A percentile compares a stretch with the other conserved stretches of the same genome.
Conservation (phyloP, 2,888 invertebrate species). For the Deilephila porcellus region DNA sequence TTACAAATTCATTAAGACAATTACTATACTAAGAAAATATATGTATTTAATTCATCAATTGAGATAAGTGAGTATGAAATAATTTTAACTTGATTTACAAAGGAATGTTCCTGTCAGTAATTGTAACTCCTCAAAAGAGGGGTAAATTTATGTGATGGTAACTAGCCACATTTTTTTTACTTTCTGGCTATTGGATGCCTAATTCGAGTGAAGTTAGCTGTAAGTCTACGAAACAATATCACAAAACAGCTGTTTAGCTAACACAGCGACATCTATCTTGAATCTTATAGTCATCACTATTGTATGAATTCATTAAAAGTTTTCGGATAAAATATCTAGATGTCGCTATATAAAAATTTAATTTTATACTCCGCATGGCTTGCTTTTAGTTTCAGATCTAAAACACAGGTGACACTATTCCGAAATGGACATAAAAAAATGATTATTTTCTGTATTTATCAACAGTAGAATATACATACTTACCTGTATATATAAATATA, state of each 20-base stretch:
- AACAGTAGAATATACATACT: neutral
- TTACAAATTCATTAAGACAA: too few species aligned
- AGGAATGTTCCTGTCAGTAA: neutral
- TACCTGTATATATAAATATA: neutral
- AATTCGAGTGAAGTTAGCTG: constrained; percentile 28
- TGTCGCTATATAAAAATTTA: constrained; percentile 27
- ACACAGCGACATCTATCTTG: constrained; percentile 17
- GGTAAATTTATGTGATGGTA: constrained; percentile 4
- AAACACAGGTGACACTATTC: neutral
- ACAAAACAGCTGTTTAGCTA: constrained; percentile 29
- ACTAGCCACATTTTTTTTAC: constrained; percentile 2
- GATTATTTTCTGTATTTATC: neutral
- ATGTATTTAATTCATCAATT: too few species aligned
- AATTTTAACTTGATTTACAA: neutral
- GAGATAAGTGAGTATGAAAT: neutral
- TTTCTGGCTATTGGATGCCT: neutral
- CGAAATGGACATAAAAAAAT: neutral
- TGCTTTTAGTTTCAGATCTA: neutral
- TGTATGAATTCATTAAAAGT: neutral
- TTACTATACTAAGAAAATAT: too few species aligned
- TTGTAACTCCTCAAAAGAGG: neutral
- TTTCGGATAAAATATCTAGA: constrained; percentile 7
- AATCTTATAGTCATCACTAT: constrained; percentile 25
- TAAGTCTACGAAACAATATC: constrained; percentile 2
- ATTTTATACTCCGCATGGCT: neutral